Conservation (phyloP, 2,888 invertebrate genomes). For the Tolmerus cingulatus region DNA sequence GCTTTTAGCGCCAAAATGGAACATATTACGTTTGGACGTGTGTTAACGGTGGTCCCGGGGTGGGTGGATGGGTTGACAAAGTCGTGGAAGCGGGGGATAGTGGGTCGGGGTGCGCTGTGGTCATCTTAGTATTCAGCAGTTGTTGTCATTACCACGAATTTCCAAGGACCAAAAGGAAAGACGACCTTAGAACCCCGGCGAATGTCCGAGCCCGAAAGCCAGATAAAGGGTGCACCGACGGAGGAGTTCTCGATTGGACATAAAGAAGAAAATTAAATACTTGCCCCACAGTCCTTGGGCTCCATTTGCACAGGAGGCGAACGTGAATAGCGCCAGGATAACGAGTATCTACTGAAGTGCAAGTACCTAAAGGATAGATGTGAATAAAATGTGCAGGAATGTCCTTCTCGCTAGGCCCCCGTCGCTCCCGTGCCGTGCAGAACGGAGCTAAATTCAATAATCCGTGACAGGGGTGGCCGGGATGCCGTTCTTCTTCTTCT, state of each 20-base stretch:
- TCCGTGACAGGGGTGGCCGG: slow-evolving; percentile 38
- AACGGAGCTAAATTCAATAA: slow-evolving; percentile 46
- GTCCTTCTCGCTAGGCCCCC: slow-evolving; percentile 1
- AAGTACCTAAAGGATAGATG: slow-evolving; percentile 34
- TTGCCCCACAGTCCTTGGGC: slow-evolving; percentile 34
- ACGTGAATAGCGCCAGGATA: slow-evolving; percentile 35
- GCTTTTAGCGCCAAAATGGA: slow-evolving; percentile 28
- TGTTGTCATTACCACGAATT: slow-evolving; percentile 44
- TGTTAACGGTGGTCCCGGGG: not conserved
- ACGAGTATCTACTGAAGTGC: slow-evolving; percentile 38
- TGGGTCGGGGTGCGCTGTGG: slow-evolving; percentile 16
- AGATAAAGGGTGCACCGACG: slow-evolving; percentile 31
- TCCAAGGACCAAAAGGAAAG: slow-evolving; percentile 32
- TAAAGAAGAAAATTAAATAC: slow-evolving; percentile 45
- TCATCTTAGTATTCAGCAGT: slow-evolving; percentile 47
- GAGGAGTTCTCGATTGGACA: slow-evolving; percentile 25
- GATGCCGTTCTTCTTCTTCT: not conserved
- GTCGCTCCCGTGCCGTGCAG: not conserved
- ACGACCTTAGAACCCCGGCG: slow-evolving; percentile 22
- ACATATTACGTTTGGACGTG: slow-evolving; percentile 2
- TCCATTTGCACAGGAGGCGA: slow-evolving; percentile 26
- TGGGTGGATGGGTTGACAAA: not conserved
- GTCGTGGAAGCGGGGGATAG: not conserved
- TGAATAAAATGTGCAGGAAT: slow-evolving; percentile 39
- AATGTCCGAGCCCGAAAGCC: slow-evolving; percentile 28